Base-by-base conservation (phyloP, 2,888 invertebrate species). In the Microdon myrmicae region DNA sequence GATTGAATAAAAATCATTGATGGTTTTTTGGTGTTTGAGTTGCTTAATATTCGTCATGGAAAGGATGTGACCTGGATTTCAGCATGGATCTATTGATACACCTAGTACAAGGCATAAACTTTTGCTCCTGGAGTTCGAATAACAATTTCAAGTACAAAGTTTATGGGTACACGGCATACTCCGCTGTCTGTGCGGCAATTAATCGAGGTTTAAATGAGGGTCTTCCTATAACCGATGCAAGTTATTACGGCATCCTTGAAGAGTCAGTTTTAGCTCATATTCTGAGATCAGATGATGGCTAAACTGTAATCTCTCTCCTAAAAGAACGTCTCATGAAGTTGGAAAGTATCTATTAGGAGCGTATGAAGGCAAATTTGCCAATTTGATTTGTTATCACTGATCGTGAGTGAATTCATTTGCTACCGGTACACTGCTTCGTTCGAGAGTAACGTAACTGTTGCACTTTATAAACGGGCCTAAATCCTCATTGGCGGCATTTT, bases 401-500 rank as follows among this genome's bases (percentile, higher is more conserved):
- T 99, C 6, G 87, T 93, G 0, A 80, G 83, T 0, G 87, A 96
- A 68, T 98, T 99, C 74, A 86, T 88, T 10, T 94, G 93, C 68
- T 99, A 90, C 72, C 84, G 87, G 54, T 98, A 99, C 81, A 90
- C 90, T 77, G 88, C 90, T 0, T 75, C 77, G 0, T 96, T 86
- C 74, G 83, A 87, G 34, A 87, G 86, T 0, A 77, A 85, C 48
- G n/a, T n/a, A n/a, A 82, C 79, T 75, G 94, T 99, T 2, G 85
- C 90, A 0, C 81, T 99, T 20, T 92, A 95, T 74, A 99, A 99
- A 79, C 82, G 98, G 68, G 78, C 75, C 0, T 98, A 99, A 81
- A 98, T 99, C 69, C 82, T 99, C 29, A 84, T 97, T 2, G 94
- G 91, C 0, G 98, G 99, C 79, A 82, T 97, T 47, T 97, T 96